A percentile compares a stretch with the other conserved stretches of the same genome.
phyloP scores from a whole-genome alignment of 2,113 vertebrate species.

The Esox niger region DNA sequence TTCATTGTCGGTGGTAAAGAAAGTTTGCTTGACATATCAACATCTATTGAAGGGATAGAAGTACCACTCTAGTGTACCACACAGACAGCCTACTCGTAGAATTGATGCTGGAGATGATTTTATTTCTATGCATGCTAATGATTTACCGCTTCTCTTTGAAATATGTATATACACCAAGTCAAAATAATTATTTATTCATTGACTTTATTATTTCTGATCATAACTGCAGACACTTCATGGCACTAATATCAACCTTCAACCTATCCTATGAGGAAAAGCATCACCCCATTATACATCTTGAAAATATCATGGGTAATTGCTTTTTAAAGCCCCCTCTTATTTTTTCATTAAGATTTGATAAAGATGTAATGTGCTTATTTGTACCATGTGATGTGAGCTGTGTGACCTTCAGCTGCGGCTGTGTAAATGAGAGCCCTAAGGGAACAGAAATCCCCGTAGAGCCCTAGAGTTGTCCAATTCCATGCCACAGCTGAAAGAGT shows the following conservation, averaged over 20 bases:
- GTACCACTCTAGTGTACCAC: background rate
- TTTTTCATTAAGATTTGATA: conserved; percentile 51
- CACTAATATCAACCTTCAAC: conserved; percentile 47
- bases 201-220: conserved; percentile 41
- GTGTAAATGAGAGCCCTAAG: conserved; percentile 35
- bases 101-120: conserved; percentile 20
- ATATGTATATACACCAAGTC: conserved; percentile 52
- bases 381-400: conserved; percentile 28
- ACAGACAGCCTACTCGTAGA: conserved; percentile 13
- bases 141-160: conserved; percentile 51
- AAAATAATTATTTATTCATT: conserved; percentile 45
- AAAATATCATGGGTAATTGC: conserved; percentile 53
- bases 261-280: conserved; percentile 38
- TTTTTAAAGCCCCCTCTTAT: conserved; percentile 49
- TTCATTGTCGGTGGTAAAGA: conserved; percentile 52
- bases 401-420: conserved; percentile 49
- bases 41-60: conserved; percentile 24
- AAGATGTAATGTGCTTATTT: conserved; percentile 51
- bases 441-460: conserved; percentile 35
- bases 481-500: conserved; percentile 23
- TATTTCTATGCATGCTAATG: conserved; percentile 18
- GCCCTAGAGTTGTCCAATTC: conserved; percentile 6
- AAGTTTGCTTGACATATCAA: conserved; percentile 37
- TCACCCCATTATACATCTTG: conserved; percentile 42
- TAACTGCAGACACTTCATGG: conserved; percentile 37